Percentiles rank a stretch among this genome's conserved stretches.
Conservation (phyloP, 2,888 invertebrate genomes). For the Pinctada fucata region DNA sequence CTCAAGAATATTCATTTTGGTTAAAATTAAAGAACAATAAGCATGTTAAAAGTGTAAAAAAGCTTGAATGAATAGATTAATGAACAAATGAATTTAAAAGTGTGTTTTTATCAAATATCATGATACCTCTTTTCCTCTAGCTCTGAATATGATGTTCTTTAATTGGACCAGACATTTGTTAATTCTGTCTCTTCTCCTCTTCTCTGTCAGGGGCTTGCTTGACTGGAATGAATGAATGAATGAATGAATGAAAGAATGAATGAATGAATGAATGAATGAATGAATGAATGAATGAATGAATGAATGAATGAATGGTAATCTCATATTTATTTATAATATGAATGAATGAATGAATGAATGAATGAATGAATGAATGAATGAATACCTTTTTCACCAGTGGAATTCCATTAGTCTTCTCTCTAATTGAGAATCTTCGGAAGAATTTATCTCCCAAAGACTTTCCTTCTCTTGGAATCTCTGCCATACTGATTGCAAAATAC, state of each 20-base stretch:
- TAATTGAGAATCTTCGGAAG: neutral
- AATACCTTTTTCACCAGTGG: slow-evolving; percentile 18
- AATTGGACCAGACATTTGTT: slow-evolving; percentile 32
- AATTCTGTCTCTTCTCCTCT: slow-evolving; percentile 36
- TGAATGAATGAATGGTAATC: neutral
- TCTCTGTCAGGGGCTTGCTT: slow-evolving; percentile 39
- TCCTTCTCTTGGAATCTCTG: neutral
- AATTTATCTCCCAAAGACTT: slow-evolving; percentile 9
- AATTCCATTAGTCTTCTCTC: neutral
- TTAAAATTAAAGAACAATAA: too few relatives aligned
- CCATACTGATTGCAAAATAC: neutral
- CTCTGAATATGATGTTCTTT: slow-evolving; percentile 23
- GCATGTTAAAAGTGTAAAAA: too few relatives aligned
- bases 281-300: slow-evolving; percentile 1
- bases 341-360: neutral
- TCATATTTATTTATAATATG: neutral
- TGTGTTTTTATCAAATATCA: neutral
- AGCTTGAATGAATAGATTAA: too few relatives aligned
- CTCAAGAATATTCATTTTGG: too few relatives aligned
- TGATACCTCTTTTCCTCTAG: slow-evolving; percentile 18
- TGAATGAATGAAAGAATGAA: slow-evolving; percentile 4
- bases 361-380: neutral
- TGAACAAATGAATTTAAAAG: neutral
- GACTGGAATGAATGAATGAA: slow-evolving; percentile 11
- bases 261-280: slow-evolving; percentile 5